Evolutionary conservation across 2,888 invertebrate species (phyloP), one percentile per base, ranked within the genome.

Genomic region (Diadegma fenestrale): DNA sequence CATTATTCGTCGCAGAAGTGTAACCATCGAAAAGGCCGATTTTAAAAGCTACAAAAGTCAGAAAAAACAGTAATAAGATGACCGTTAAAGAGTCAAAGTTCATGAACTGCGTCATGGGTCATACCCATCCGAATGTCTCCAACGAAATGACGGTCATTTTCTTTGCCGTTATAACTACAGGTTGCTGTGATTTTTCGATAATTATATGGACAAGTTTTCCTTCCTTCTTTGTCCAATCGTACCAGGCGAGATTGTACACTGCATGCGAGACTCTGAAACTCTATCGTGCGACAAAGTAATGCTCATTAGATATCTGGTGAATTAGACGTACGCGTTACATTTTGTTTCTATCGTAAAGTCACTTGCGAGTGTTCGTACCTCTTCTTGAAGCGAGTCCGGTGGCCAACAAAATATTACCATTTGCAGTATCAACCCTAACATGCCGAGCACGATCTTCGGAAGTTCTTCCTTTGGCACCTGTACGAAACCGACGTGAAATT

Each of bases 331-430:
- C 12, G 12, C 12, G n/a, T 14, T 8, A n/a, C 30, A 61, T 1
- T 30, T 30, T 33, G 4, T 10, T 17, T 33, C 22, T 26, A 12
- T 1, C 19, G 12, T n/a, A 12, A 14, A 22, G 22, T 17, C 14
- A 14, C 1, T 33, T n/a, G 10, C 14, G 0, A 64, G n/a, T 43
- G 10, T 54, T 58, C 8, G 10, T 33, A 86, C 87, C 83, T 87
- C 88, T 12, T 64, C 79, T 41, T 82, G 87, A 58, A 88, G 82
- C 17, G 69, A 80, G 48, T 88, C 85, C 5, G 87, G 77, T 26
- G 87, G 88, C 87, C 86, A 88, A 54, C 87, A 88, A 19, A 82
- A 86, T 45, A 88, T 33, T 6, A 84, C 43, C 26, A 85, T 75
- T 80, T 88, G 86, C 10, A 88, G 0, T n/a, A 66, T 58, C 1